Percentiles rank a stretch among this genome's conserved stretches.
These are phyloP conservation scores for Formica selysi DNA, from an alignment of 1,140 invertebrate species.

Conservation along the genomic window DNA sequence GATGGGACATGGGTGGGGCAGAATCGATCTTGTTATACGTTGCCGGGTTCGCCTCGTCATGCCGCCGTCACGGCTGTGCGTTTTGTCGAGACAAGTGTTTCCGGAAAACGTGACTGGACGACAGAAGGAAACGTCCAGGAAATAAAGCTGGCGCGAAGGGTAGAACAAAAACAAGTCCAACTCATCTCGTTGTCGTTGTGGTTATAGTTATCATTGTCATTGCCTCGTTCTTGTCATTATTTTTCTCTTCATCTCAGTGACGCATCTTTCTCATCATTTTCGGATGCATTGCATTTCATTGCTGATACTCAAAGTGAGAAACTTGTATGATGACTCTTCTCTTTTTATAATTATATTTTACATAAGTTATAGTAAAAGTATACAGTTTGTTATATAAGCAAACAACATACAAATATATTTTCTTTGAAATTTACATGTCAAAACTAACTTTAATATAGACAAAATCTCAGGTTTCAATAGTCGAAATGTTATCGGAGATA, in stretches of 20 bases:
- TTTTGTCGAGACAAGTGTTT: conserved; percentile 68
- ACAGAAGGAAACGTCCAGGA: conserved; percentile 64
- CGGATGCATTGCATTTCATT: too few species aligned
- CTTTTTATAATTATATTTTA: too few species aligned
- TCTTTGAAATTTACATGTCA: not conserved
- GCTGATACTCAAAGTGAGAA: too few species aligned
- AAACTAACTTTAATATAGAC: not conserved
- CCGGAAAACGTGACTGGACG: conserved; percentile 71
- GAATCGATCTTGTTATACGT: conserved; percentile 59
- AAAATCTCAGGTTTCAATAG: not conserved
- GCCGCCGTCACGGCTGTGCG: conserved; percentile 48
- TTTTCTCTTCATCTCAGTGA: not conserved
- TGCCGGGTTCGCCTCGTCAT: conserved; percentile 50
- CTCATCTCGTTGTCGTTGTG: not conserved
- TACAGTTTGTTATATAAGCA: not conserved
- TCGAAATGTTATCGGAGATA: conserved; percentile 61
- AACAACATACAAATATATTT: not conserved
- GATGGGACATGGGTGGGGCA: not conserved
- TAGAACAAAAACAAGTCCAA: conserved; percentile 53
- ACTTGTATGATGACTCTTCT: too few species aligned
- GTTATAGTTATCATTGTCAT: not conserved
- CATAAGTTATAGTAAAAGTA: too few species aligned
- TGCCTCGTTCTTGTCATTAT: not conserved
- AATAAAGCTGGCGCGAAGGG: conserved; percentile 58
- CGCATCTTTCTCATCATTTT: too few species aligned